Conservation (phyloP, 1,140 invertebrate genomes). For the Chironomus striatipennis region DNA sequence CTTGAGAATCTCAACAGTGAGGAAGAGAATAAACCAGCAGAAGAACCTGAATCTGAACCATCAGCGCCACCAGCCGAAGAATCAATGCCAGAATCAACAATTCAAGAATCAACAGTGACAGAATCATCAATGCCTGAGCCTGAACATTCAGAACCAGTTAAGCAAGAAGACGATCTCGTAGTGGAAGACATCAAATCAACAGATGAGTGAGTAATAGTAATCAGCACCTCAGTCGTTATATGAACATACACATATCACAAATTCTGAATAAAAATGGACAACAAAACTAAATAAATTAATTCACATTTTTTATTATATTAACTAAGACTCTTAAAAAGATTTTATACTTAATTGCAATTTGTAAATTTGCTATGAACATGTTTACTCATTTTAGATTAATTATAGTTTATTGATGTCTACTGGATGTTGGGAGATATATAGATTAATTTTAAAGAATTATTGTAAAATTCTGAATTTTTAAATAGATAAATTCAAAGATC, state of each 20-base stretch:
- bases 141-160: not conserved
- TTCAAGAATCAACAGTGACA: not conserved
- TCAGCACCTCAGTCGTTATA: not conserved
- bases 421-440: no score
- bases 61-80: not conserved
- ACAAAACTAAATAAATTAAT: not conserved
- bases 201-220: conserved; percentile 18
- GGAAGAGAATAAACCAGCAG: not conserved
- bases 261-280: not conserved
- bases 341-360: no score
- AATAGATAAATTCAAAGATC: no score
- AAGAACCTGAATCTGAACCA: not conserved
- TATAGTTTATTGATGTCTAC: no score
- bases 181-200: conserved; percentile 13
- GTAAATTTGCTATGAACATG: no score
- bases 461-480: no score
- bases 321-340: no score
- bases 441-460: no score
- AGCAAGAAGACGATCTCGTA: not conserved
- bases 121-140: not conserved
- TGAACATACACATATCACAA: not conserved
- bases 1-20: conserved; percentile 28
- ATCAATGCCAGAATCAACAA: not conserved
- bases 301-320: not conserved
- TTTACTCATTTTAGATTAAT: no score